Evolutionary conservation across 30 jellyfish, hydroid and myxozoan species (phyloP).

Genomic region (Turritopsis dohrnii): DNA sequence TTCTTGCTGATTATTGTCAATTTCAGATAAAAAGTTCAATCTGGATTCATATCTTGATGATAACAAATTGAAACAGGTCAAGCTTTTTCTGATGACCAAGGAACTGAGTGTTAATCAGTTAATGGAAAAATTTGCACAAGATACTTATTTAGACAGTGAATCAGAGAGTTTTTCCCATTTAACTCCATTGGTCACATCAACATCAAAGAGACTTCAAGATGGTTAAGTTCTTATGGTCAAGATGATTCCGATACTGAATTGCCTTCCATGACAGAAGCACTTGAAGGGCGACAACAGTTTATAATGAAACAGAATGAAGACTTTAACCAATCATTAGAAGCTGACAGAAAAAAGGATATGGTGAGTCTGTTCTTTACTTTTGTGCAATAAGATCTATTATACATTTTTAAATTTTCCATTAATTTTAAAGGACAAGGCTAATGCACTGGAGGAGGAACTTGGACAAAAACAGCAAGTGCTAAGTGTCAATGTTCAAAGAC

Average conservation of each 20-base stretch:
- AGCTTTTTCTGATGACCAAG: background rate
- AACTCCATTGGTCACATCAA: too few relatives aligned
- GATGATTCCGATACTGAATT: constrained; percentile 3
- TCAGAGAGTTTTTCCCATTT: too few relatives aligned
- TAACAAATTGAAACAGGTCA: too few relatives aligned
- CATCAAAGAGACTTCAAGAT: background rate
- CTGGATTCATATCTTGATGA: too few relatives aligned
- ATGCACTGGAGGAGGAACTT: constrained; percentile 8
- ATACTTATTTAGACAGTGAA: background rate
- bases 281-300: background rate
- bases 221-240: too few relatives aligned
- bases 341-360: constrained; percentile 3
- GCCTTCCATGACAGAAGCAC: constrained; percentile 2
- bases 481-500: background rate
- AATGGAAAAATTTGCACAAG: background rate
- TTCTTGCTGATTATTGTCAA: constrained; percentile 5
- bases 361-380: background rate
- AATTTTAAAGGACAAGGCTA: background rate
- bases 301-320: background rate
- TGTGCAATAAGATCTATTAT: constrained; percentile 3
- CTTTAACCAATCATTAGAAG: background rate
- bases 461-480: background rate
- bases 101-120: background rate
- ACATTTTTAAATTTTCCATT: too few relatives aligned
- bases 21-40: too few relatives aligned